phyloP scores from a whole-genome alignment of 2,797 vertebrate genomes.

The Cheirogaleus major region DNA sequence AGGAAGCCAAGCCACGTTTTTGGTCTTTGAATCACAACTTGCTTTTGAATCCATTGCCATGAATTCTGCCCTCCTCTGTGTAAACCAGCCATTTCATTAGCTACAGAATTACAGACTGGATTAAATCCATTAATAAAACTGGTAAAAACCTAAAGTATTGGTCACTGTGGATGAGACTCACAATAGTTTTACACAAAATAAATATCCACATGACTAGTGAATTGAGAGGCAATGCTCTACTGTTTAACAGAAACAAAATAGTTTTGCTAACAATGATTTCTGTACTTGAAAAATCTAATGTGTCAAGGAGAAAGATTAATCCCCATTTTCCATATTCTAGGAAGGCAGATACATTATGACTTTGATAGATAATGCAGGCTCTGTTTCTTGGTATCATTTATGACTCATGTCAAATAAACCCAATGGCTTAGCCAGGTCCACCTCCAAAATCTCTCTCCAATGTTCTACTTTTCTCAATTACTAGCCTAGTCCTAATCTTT shows the following conservation, averaged over 20 bases:
- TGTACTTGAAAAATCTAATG: neutral
- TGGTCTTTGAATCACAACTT: neutral
- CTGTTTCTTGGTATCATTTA: neutral
- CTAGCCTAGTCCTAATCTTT: neutral
- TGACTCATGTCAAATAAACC: neutral
- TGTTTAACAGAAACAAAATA: conserved; percentile 15
- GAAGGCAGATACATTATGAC: neutral
- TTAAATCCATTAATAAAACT: neutral
- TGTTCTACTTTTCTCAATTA: neutral
- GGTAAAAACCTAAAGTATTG: neutral
- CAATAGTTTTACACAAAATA: neutral
- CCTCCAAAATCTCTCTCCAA: neutral
- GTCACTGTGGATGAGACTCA: neutral
- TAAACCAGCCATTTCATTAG: neutral
- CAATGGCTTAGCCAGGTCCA: neutral
- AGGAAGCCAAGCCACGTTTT: neutral
- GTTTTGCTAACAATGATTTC: neutral
- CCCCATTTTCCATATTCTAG: neutral
- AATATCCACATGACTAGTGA: neutral
- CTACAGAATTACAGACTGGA: neutral
- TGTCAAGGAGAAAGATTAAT: neutral
- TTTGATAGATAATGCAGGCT: neutral
- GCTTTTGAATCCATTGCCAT: neutral
- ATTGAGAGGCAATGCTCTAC: neutral
- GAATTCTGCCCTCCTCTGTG: neutral